Evolutionary conservation across 2,888 invertebrate genomes (phyloP), one percentile per base, ranked within the genome.

Genomic region (Copidosoma aretas): DNA sequence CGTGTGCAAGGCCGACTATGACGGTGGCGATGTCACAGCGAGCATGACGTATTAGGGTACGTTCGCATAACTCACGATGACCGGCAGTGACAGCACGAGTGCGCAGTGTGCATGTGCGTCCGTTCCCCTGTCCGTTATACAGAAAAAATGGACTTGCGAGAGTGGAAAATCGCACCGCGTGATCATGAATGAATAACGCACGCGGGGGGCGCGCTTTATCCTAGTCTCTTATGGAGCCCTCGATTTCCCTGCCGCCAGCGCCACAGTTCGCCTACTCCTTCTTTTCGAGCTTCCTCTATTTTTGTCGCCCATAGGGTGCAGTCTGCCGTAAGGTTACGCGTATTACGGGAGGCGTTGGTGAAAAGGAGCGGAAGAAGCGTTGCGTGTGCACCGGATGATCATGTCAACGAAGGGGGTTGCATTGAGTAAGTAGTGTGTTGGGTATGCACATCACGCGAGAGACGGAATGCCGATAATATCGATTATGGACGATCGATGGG

Each of bases 401-500:
- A 32, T 32, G 32, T 32, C 32, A 32, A 32, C 32, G 25, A 60
- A 25, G 19, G 21, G 17, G 32, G 15, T n/a, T 1, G 10, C 17
- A 24, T n/a, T 41, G 15, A 4, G 43, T 8, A 22, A 57, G 57
- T 22, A 32, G 51, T 56, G 51, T 53, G 46, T 19, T n/a, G n/a
- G n/a, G n/a, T n/a, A n/a, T n/a, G n/a, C n/a, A n/a, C n/a, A n/a
- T 43, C 41, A 52, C 53, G 25, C 39, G 41, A 46, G 52, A 62
- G 25, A 17, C 17, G 25, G 41, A 68, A 68, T 64, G 66, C 56
- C 41, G 39, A 56, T 32, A 3, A 32, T 60, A 63, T 70, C 63
- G 66, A 70, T 70, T 70, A 70, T 63, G 59, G 59, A 59, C 65
- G 61, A 24, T 10, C 49, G 64, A 58, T 68, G 58, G 41, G 60